A percentile compares a stretch with the other conserved stretches of the same genome.
phyloP scores from a whole-genome alignment of 1,140 invertebrate genomes.

The Hylaeus volcanicus region DNA sequence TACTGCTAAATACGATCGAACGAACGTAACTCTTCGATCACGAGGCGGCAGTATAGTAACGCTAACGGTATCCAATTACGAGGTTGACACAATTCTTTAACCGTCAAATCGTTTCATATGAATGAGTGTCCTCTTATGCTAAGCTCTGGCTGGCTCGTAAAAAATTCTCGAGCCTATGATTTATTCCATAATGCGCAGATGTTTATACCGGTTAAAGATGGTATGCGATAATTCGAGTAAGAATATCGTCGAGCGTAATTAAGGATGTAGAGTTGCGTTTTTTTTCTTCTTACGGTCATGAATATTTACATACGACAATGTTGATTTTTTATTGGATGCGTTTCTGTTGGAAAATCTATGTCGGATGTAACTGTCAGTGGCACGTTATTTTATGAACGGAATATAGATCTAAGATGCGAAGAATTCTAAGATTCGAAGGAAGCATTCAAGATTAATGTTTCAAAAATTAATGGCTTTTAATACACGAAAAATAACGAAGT shows the following conservation, averaged over 20 bases:
- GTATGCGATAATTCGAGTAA: background rate
- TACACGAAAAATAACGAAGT: no score
- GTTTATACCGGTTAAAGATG: background rate
- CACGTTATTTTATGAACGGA: no score
- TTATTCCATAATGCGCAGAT: background rate
- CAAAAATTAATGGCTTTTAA: no score
- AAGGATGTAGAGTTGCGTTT: background rate
- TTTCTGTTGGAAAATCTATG: no score
- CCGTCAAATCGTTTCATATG: constrained; percentile 27
- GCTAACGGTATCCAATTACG: constrained; percentile 42
- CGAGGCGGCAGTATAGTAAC: constrained; percentile 15
- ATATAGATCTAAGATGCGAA: no score
- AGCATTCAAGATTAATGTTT: no score
- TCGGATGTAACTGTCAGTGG: no score
- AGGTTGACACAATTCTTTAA: constrained; percentile 33
- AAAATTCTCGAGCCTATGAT: background rate
- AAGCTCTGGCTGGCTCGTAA: background rate
- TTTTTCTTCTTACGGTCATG: background rate
- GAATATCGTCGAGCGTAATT: background rate
- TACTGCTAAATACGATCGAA: constrained; percentile 32
- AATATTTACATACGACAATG: background rate
- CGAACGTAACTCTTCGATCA: constrained; percentile 22
- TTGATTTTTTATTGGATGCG: background rate
- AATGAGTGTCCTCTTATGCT: constrained; percentile 22
- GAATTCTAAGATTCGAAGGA: no score